Evolutionary conservation across 2,113 vertebrate species (phyloP), one percentile per base, ranked within the genome.

Genomic region (Clarias batrachus): DNA sequence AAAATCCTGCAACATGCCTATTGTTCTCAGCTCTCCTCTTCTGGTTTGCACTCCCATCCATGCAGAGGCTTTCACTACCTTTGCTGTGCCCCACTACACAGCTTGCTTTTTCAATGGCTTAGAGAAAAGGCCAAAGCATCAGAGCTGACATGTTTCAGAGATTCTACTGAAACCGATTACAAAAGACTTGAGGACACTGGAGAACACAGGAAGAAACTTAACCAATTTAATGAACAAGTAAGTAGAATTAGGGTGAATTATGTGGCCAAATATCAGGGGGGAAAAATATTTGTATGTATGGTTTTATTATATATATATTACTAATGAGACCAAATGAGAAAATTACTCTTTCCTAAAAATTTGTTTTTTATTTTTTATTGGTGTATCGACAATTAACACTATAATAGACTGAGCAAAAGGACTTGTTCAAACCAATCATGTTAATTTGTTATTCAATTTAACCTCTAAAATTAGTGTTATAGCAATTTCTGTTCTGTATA

Each of bases 11-110:
- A 88, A 89, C 84, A 80, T 71, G 62, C 25, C 87, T 82, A 86
- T 87, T 89, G 87, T 91, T 89, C 89, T 89, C 63, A 41, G 80
- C 77, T 82, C 87, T 86, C 60, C 37, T 52, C 70, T 84, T 77
- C 56, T 82, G 85, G 68, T 82, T 81, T 66, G 63, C 59, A 60
- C 66, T 85, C 78, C 25, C 57, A 83, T 79, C 56, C 30, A 76
- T 68, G 48, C 86, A 19, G 60, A 78, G 54, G 70, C 79, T 80
- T 17, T 66, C 56, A 14, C 66, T 70, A 74, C 80, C 66, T 48
- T 71, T 79, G 59, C 62, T 79, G 54, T 76, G 70, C 74, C 41
- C 65, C 66, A 76, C 66, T 63, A 81, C 66, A 82, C 60, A 83
- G 71, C 81, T 78, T 37, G 73, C 60, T 74, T 21, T 87, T 66